Conservation (phyloP, 2,113 vertebrate species). For the Rhagologus leucostigma region DNA sequence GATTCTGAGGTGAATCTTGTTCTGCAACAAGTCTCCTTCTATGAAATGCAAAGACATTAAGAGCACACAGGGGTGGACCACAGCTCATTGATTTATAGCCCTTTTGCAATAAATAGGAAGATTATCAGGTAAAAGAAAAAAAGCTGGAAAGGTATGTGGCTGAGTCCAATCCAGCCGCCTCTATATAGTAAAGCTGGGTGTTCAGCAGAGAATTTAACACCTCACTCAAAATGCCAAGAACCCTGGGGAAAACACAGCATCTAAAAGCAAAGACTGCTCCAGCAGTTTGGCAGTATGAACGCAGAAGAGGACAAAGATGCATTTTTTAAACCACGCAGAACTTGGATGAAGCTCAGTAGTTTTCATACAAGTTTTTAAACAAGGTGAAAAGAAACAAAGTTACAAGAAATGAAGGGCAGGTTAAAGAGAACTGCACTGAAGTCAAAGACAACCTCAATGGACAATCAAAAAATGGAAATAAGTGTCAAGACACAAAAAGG, state of each 20-base stretch:
- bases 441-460: background rate
- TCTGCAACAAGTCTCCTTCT: background rate
- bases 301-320: background rate
- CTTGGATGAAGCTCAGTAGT: background rate
- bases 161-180: background rate
- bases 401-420: background rate
- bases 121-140: background rate
- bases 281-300: background rate
- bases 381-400: background rate
- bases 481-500: background rate
- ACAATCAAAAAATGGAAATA: background rate
- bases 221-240: background rate
- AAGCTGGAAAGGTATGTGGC: background rate
- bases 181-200: background rate
- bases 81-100: background rate
- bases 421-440: background rate
- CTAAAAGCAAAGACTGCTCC: background rate
- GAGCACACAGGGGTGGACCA: background rate
- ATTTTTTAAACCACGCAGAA: background rate
- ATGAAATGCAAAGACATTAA: background rate
- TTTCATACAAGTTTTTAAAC: background rate
- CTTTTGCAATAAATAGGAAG: background rate
- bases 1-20: background rate
- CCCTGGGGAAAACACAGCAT: background rate
- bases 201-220: background rate